Percentiles rank a stretch among this genome's conserved stretches.
phyloP scores from a whole-genome alignment of 2,888 invertebrate species.

The Biston betularia region DNA sequence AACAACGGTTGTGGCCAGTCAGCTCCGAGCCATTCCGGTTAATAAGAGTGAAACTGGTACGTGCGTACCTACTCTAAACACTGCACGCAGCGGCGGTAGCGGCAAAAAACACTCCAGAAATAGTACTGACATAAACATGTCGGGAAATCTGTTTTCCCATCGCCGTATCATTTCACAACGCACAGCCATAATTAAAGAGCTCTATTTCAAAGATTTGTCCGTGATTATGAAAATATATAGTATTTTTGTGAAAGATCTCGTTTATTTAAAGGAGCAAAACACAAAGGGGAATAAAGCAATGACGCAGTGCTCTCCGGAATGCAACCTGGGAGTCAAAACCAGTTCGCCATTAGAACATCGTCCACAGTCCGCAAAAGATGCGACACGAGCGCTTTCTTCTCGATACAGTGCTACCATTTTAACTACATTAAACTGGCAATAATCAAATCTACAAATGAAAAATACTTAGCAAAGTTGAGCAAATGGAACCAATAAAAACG shows the following conservation, averaged over 20 bases:
- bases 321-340: conserved; percentile 55
- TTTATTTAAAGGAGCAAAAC: conserved; percentile 30
- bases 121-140: conserved; percentile 45
- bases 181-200: conserved; percentile 12
- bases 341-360: conserved; percentile 58
- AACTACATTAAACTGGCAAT: conserved; percentile 2
- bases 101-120: conserved; percentile 47
- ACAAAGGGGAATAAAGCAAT: conserved; percentile 55
- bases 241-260: conserved; percentile 14
- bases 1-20: conserved; percentile 54
- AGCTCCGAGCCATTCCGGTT: conserved; percentile 61
- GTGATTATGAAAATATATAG: conserved; percentile 3
- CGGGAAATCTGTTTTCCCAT: conserved; percentile 40
- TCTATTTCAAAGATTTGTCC: conserved; percentile 1
- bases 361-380: conserved; percentile 45
- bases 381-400: conserved; percentile 35
- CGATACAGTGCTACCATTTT: conserved; percentile 10
- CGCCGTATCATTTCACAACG: conserved; percentile 37
- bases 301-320: conserved; percentile 59
- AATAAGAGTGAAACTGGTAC: conserved; percentile 76
- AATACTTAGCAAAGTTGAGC: not conserved
- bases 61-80: conserved; percentile 53
- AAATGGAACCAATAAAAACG: conserved; percentile 6
- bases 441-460: not conserved
- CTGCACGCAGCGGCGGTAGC: conserved; percentile 30